Evolutionary conservation across 2,797 vertebrate species (phyloP).

Genomic region (Galaxias olidus): DNA sequence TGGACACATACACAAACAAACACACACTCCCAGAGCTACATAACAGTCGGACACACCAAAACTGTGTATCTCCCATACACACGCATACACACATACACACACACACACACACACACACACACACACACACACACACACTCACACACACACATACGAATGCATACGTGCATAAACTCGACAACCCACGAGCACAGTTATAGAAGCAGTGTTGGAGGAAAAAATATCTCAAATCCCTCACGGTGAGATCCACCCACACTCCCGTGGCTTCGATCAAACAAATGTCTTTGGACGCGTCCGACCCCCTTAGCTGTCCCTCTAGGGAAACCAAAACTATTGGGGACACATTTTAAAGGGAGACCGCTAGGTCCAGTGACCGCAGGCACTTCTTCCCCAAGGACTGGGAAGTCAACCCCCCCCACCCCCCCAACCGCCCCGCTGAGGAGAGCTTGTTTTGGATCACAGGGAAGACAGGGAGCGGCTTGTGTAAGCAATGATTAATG

Average conservation of each 20-base stretch:
- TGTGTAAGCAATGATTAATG: constrained; percentile 65
- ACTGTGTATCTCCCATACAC: too few species aligned
- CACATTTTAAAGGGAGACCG: constrained; percentile 47
- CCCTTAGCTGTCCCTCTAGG: constrained; percentile 20
- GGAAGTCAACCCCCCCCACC: background rate
- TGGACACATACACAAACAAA: background rate
- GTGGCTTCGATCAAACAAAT: constrained; percentile 59
- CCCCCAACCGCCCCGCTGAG: too few species aligned
- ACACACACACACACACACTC: constrained; percentile 15
- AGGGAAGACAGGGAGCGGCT: constrained; percentile 53
- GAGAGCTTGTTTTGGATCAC: constrained; percentile 34
- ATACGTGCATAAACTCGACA: background rate
- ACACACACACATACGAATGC: constrained; percentile 3
- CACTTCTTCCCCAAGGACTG: constrained; percentile 51
- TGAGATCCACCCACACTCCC: constrained; percentile 13
- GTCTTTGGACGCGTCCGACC: constrained; percentile 53
- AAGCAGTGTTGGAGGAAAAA: constrained; percentile 10
- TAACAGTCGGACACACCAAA: too few species aligned
- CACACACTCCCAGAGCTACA: background rate
- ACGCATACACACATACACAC: background rate
- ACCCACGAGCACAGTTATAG: background rate
- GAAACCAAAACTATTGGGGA: constrained; percentile 34
- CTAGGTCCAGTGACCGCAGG: constrained; percentile 46
- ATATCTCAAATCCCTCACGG: constrained; percentile 20
- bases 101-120: constrained; percentile 5